phyloP scores from a whole-genome alignment of 2,888 invertebrate species.

The Lycocerus yunnanus region DNA sequence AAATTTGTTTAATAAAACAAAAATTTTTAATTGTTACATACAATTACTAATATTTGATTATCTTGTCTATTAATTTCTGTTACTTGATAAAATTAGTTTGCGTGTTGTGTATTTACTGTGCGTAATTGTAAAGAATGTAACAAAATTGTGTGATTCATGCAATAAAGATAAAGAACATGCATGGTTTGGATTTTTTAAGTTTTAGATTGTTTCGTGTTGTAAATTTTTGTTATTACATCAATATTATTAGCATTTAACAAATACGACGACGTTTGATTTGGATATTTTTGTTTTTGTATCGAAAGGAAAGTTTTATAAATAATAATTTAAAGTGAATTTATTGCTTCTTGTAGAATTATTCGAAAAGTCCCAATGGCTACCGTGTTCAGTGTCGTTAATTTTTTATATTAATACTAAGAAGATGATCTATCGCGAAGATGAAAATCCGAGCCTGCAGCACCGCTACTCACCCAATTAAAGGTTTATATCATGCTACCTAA shows the following conservation, averaged over 20 bases:
- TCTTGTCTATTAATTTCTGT: not conserved
- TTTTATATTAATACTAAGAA: no score
- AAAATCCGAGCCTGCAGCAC: not conserved
- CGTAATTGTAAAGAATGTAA: not conserved
- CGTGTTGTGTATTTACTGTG: not conserved
- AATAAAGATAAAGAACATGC: not conserved
- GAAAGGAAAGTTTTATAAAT: not conserved
- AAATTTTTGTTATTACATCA: not conserved
- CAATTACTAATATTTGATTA: not conserved
- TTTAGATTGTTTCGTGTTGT: not conserved
- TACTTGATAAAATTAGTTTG: not conserved
- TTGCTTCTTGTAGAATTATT: not conserved
- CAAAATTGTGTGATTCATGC: not conserved
- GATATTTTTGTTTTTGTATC: not conserved
- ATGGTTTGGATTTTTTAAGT: not conserved
- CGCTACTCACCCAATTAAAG: no score
- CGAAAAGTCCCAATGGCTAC: no score
- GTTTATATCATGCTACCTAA: no score
- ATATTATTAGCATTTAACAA: not conserved
- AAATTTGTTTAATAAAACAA: not conserved
- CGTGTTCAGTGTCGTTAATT: no score
- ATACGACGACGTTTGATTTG: not conserved
- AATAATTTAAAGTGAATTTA: not conserved
- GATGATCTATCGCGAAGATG: no score
- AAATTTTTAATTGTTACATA: not conserved